These are phyloP conservation scores for Heterodera filipjevi DNA, from an alignment of 2,888 invertebrate species.

Conservation along the genomic window DNA sequence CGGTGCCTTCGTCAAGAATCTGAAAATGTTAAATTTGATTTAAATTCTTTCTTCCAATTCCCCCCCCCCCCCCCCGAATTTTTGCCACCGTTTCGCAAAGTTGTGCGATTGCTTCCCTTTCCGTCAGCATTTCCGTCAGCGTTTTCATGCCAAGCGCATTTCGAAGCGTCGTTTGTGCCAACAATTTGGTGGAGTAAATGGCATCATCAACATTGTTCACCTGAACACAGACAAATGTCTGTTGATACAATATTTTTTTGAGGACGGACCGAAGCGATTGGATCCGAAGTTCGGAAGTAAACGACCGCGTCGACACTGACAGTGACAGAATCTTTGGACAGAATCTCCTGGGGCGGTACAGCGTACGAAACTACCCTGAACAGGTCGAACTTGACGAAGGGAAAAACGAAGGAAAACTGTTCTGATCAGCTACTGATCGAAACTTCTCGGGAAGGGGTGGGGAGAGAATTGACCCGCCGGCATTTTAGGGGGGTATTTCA, in stretches of 20 bases:
- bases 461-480: too few species aligned
- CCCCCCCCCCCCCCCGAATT: not conserved
- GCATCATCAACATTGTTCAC: slow-evolving; percentile 67
- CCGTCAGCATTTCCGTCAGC: slow-evolving; percentile 92
- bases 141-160: slow-evolving; percentile 94
- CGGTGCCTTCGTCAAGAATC: slow-evolving; percentile 66
- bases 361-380: slow-evolving; percentile 61
- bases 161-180: slow-evolving; percentile 69
- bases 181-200: slow-evolving; percentile 76
- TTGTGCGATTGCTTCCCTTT: slow-evolving; percentile 75
- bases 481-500: too few species aligned
- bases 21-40: not conserved
- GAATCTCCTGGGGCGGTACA: slow-evolving; percentile 65
- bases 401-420: not conserved
- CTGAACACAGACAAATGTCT: not conserved
- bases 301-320: slow-evolving; percentile 56
- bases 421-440: not conserved
- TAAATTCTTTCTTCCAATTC: not conserved
- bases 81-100: slow-evolving; percentile 59
- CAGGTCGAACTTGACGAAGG: not conserved
- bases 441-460: too few species aligned
- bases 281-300: slow-evolving; percentile 64
- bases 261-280: slow-evolving; percentile 46
- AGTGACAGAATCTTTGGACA: slow-evolving; percentile 65
- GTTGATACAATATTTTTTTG: not conserved